Evolutionary conservation across 1,140 invertebrate species (phyloP).

Genomic region (Antheraea mylitta): DNA sequence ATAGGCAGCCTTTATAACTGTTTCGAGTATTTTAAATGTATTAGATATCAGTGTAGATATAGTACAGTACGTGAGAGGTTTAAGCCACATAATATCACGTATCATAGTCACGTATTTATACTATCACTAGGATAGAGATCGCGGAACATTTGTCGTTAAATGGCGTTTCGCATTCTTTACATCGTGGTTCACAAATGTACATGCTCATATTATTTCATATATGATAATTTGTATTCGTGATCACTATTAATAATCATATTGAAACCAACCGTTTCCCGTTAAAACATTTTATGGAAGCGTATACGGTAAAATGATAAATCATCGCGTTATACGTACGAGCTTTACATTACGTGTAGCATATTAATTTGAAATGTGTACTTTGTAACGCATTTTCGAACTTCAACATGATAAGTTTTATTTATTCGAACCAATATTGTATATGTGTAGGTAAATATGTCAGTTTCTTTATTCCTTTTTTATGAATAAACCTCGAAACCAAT

Average conservation of each 20-base stretch:
- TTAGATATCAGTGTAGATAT: no score
- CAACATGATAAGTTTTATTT: no score
- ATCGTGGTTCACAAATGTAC: not conserved
- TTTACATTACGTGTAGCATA: not conserved
- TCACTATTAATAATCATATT: no score
- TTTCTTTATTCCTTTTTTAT: no score
- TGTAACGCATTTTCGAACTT: no score
- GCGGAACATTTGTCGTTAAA: conserved; percentile 5
- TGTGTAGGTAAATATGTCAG: no score
- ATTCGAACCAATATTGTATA: no score
- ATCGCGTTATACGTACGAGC: not conserved
- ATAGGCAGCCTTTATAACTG: no score
- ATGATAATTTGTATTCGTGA: not conserved
- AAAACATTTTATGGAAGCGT: not conserved
- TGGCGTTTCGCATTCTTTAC: conserved; percentile 7
- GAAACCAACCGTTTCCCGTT: not conserved
- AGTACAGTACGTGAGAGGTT: not conserved
- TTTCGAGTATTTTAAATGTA: no score
- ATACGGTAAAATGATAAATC: not conserved
- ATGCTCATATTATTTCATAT: not conserved
- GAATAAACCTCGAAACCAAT: no score
- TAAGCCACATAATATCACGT: conserved; percentile 15
- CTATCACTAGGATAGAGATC: conserved; percentile 12
- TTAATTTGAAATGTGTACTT: no score
- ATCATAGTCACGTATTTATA: conserved; percentile 27